Conservation (phyloP, 1,140 invertebrate genomes). For the Drosophila kanapiae region DNA sequence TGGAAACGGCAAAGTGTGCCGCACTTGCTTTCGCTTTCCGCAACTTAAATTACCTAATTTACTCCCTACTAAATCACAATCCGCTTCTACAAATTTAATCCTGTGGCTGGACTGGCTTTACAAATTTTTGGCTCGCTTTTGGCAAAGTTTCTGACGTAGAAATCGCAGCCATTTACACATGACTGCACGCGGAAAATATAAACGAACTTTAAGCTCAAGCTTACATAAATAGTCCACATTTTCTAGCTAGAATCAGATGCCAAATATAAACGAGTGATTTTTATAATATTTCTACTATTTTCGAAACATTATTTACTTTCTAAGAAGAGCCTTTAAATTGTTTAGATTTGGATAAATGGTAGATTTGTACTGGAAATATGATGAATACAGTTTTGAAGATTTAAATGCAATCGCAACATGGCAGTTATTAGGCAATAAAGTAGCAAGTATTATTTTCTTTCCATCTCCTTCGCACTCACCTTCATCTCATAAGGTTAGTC, state of each 20-base stretch:
- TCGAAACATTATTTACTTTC: not conserved
- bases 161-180: constrained; percentile 58
- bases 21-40: constrained; percentile 41
- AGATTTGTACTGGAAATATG: no score
- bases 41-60: constrained; percentile 53
- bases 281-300: not conserved
- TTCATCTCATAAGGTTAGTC: no score
- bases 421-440: no score
- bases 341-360: no score
- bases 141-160: constrained; percentile 54
- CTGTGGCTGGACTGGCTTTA: constrained; percentile 13
- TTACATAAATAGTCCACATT: not conserved
- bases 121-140: constrained; percentile 32
- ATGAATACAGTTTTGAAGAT: no score
- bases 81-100: constrained; percentile 44
- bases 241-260: not conserved
- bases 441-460: no score
- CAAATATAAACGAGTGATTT: not conserved
- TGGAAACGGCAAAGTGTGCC: constrained; percentile 29
- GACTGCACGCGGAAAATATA: constrained; percentile 38
- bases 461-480: no score
- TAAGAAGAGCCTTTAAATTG: not conserved
- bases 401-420: no score
- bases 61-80: constrained; percentile 40
- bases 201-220: constrained; percentile 48